A percentile compares a stretch with the other conserved stretches of the same genome.
phyloP scores from a whole-genome alignment of 2,888 invertebrate genomes.

The Herminia tarsipennalis region DNA sequence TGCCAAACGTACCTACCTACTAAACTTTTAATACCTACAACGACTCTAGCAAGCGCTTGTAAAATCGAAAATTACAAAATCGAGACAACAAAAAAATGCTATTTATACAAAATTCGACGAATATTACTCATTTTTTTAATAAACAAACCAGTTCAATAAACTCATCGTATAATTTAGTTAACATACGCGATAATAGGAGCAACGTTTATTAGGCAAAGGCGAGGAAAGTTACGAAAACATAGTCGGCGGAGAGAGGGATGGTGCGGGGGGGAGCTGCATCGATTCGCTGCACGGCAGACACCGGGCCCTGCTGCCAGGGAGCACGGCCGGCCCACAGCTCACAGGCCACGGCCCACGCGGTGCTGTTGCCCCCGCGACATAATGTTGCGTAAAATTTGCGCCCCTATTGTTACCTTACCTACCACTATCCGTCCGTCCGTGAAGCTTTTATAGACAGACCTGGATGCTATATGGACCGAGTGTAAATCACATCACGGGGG shows the following conservation, averaged over 20 bases:
- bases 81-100: no score
- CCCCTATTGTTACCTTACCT: constrained; percentile 71
- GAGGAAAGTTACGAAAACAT: constrained; percentile 50
- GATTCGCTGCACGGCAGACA: constrained; percentile 69
- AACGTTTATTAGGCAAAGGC: constrained; percentile 24
- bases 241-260: constrained; percentile 41
- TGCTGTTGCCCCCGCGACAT: constrained; percentile 58
- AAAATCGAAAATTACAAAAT: no score
- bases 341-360: constrained; percentile 40
- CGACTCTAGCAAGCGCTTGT: no score
- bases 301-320: constrained; percentile 41
- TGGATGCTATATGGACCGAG: constrained; percentile 62
- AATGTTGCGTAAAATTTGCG: constrained; percentile 83
- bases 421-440: constrained; percentile 59
- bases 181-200: constrained; percentile 7
- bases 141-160: not conserved
- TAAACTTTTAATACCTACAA: no score
- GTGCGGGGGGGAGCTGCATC: constrained; percentile 71
- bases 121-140: not conserved
- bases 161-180: not conserved
- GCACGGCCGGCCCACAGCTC: constrained; percentile 30
- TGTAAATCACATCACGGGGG: constrained; percentile 39
- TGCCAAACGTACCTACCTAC: no score
- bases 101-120: no score
- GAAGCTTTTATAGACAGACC: constrained; percentile 60